Base-by-base conservation (phyloP, 2,888 invertebrate genomes). In the Drosophila seclusa region DNA sequence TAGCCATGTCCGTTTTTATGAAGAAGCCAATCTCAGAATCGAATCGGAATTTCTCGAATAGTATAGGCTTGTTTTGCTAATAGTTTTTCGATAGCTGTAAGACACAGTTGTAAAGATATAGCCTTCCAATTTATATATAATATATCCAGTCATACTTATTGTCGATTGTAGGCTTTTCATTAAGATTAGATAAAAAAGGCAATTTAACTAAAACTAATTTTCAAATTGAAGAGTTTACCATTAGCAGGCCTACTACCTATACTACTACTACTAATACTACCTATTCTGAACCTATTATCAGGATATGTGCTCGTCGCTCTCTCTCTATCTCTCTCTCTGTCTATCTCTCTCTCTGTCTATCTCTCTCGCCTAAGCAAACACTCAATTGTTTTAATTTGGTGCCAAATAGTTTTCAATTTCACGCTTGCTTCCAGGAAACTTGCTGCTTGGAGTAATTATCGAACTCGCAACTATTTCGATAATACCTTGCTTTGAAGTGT, bases 301-400 rank as follows among this genome's bases (percentile, higher is more conserved):
- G 21, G 21, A 45, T 16, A 7, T 38, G 8, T 18, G 18, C 36
- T 18, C 18, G 18, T 7, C 16, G 18, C 18, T 36, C 18, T 38
- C 18, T 38, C 0, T 16, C 36, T 0, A 6, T 29, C 32, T 32
- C 32, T 10, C 31, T 31, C 0, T 8, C 0, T 31, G 2, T 31
- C 7, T 31, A 0, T 8, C 8, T 31, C 31, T 31, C 8, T 31
- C 0, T 7, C 0, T 31, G 2, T 16, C 0, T 16, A 6, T 16
- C 36, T 16, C 2, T 36, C 16, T 16, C 36, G 16, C 0, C 5
- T 36, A 36, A 36, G 2, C 36, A 16, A 36, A 16, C 7, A 36
- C 7, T 36, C 16, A 36, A 36, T 36, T 18, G 1, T 38, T 38
- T 38, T 18, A 38, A 6, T 18, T 42, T 10, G 10, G 2, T 42